Percentiles rank a stretch among this genome's conserved stretches.
These are phyloP conservation scores for Drosophila pandora DNA, from an alignment of 1,140 invertebrate genomes.

Conservation along the genomic window DNA sequence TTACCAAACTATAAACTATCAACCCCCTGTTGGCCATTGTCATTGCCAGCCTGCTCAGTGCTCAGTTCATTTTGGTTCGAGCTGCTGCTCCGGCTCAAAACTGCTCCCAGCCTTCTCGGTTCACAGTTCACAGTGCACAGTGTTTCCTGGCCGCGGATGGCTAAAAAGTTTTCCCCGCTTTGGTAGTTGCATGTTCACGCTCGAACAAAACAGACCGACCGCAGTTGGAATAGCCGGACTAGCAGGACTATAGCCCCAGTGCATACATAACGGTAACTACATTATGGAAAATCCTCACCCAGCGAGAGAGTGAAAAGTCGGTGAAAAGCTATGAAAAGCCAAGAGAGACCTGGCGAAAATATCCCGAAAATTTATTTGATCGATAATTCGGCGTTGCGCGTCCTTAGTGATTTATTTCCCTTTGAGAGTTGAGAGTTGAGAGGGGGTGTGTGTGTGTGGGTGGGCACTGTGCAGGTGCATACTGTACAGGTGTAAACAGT, in stretches of 20 bases:
- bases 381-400: conserved; percentile 69
- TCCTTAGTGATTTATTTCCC: conserved; percentile 66
- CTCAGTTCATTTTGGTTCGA: conserved; percentile 2
- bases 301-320: conserved; percentile 3
- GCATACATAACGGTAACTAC: conserved; percentile 15
- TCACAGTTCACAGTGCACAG: conserved; percentile 11
- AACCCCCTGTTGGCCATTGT: conserved; percentile 56
- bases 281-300: conserved; percentile 1
- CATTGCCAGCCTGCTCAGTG: conserved; percentile 21
- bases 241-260: not conserved
- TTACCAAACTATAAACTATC: conserved; percentile 67
- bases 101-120: not conserved
- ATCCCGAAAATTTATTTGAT: conserved; percentile 65
- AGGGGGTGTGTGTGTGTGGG: conserved; percentile 6
- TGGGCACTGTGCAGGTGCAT: conserved; percentile 17
- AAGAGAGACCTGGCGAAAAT: conserved; percentile 4
- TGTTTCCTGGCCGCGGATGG: conserved; percentile 8
- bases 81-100: conserved; percentile 15
- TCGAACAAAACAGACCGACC: conserved; percentile 55
- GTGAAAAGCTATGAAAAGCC: not conserved
- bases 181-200: conserved; percentile 69
- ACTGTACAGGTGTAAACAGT: conserved; percentile 34
- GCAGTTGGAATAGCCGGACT: conserved; percentile 16
- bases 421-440: not conserved
- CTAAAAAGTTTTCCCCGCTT: conserved; percentile 36